Conservation (phyloP, 1,140 invertebrate genomes). For the Tigriopus japonicus region DNA sequence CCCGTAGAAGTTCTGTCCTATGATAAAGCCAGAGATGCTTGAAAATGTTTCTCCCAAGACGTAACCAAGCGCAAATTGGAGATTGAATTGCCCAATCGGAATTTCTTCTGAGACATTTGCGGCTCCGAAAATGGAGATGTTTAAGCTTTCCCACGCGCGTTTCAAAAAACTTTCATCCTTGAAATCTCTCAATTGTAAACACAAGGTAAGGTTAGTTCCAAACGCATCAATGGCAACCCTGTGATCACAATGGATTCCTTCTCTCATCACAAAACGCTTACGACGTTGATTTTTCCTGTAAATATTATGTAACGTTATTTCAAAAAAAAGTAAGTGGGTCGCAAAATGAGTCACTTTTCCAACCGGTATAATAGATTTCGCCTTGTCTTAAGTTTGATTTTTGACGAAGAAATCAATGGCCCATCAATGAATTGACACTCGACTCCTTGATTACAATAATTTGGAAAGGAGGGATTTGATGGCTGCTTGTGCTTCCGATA, state of each 20-base stretch:
- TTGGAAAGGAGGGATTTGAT: too few species aligned
- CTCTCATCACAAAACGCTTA: too few species aligned
- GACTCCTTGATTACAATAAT: too few species aligned
- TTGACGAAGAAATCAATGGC: too few species aligned
- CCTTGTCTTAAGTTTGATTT: too few species aligned
- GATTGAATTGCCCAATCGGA: not conserved
- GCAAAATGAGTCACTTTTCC: too few species aligned
- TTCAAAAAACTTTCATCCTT: not conserved
- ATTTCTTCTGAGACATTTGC: not conserved
- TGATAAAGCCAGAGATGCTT: not conserved
- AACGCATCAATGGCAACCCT: not conserved
- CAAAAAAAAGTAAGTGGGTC: too few species aligned
- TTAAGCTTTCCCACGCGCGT: not conserved
- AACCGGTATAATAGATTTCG: too few species aligned
- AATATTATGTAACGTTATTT: too few species aligned
- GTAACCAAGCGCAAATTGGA: not conserved
- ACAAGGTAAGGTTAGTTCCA: not conserved
- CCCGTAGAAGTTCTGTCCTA: not conserved
- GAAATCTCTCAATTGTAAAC: not conserved
- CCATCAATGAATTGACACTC: too few species aligned
- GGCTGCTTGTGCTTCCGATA: too few species aligned
- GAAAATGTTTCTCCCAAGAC: not conserved
- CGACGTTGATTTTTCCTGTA: too few species aligned
- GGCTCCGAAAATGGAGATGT: not conserved
- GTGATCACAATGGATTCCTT: not conserved